phyloP scores from a whole-genome alignment of 2,113 vertebrate genomes.

The Melanerpes aurifrons region DNA sequence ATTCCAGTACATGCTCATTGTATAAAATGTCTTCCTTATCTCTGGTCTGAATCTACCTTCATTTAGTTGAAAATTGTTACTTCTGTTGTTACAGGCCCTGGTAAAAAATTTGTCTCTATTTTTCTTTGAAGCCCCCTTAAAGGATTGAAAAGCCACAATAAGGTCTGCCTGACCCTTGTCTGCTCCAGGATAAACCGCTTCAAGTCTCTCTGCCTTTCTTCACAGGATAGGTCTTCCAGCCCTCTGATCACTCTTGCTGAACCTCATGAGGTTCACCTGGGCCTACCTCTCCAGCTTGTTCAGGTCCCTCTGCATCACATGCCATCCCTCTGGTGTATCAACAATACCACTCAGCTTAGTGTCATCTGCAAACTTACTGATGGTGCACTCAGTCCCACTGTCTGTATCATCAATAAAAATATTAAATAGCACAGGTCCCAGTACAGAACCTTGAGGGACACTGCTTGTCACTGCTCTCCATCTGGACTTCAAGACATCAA shows the following conservation, averaged over 20 bases:
- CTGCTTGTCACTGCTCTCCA: accelerated
- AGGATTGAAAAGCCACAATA: not conserved
- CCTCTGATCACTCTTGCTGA: not conserved
- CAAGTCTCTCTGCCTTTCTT: not conserved
- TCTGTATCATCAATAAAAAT: too few species aligned
- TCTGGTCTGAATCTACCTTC: not conserved
- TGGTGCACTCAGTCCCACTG: not conserved
- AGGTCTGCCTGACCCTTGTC: accelerated
- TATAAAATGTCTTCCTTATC: not conserved
- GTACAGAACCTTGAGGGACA: not conserved
- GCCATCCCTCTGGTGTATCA: not conserved
- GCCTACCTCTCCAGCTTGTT: not conserved
- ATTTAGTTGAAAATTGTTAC: not conserved
- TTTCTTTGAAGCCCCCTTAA: not conserved
- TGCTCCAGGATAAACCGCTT: not conserved
- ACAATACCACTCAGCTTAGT: accelerated
- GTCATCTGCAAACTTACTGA: not conserved
- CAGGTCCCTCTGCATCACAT: not conserved
- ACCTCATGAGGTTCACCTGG: not conserved
- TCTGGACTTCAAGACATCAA: too few species aligned
- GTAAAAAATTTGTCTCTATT: not conserved
- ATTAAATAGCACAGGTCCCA: not conserved
- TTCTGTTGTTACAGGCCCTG: accelerated
- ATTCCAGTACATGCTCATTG: not conserved
- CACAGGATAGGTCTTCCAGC: not conserved